Conservation (phyloP, 2,888 invertebrate genomes). For the Emmelina monodactyla region DNA sequence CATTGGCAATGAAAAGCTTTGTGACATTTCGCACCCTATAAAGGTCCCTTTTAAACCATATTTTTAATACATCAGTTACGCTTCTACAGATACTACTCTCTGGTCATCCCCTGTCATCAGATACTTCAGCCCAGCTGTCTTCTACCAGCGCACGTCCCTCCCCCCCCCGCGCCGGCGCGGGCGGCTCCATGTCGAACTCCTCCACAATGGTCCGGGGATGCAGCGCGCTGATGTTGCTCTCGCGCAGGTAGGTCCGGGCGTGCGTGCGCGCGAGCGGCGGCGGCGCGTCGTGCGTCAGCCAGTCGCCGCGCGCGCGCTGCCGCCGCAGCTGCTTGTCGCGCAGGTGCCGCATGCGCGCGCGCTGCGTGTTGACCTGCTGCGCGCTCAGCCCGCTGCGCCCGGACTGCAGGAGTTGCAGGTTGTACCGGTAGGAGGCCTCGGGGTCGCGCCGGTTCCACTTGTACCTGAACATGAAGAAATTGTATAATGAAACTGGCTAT, state of each 20-base stretch:
- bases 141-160: no score
- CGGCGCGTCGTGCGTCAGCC: slow-evolving; percentile 41
- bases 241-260: slow-evolving; percentile 60
- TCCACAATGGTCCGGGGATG: slow-evolving; percentile 69
- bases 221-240: slow-evolving; percentile 59
- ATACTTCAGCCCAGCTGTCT: no score
- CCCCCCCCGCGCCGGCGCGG: neutral
- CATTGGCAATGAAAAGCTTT: no score
- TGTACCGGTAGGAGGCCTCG: slow-evolving; percentile 47
- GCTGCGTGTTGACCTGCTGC: slow-evolving; percentile 43
- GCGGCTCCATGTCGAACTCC: slow-evolving; percentile 46
- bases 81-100: no score
- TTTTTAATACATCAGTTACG: no score
- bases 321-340: slow-evolving; percentile 49
- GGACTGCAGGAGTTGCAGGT: slow-evolving; percentile 45
- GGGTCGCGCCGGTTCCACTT: slow-evolving; percentile 56
- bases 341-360: slow-evolving; percentile 42
- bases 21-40: no score
- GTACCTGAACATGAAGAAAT: no score
- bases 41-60: no score
- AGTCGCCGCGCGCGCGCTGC: slow-evolving; percentile 34
- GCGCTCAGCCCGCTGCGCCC: slow-evolving; percentile 47
- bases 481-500: no score
- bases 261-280: slow-evolving; percentile 52
- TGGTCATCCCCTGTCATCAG: no score